Evolutionary conservation across 2,797 vertebrate genomes (phyloP), one percentile per base, ranked within the genome.

Genomic region (Iguana delicatissima): DNA sequence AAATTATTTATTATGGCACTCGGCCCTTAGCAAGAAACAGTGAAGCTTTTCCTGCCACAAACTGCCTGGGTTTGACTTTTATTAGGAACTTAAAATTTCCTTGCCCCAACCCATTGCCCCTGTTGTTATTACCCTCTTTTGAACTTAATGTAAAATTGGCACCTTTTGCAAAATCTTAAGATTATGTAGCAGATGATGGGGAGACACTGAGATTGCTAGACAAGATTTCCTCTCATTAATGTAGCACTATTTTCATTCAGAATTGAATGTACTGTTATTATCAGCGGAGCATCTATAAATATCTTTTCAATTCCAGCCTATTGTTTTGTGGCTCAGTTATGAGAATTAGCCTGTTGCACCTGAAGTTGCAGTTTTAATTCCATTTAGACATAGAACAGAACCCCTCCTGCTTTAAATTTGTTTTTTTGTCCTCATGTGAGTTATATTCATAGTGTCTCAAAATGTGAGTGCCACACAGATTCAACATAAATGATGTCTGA

Each of bases 1-100:
- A 97, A 97, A 97, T 98, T 99, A 98, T 98, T 99, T 99, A 99
- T 98, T 99, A 99, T 98, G 98, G 96, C 97, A 95, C 90, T 89
- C 62, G 96, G 97, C 97, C 97, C 97, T 97, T 97, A 97, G 97
- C 97, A 97, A 97, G 97, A 97, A 97, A 96, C 97, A 96, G 97
- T 96, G 95, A 97, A 96, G 97, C 96, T 96, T 95, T 97, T 90
- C 96, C 97, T 98, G 87, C 97, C 97, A 97, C 97, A 98, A 97
- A 98, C 97, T 97, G 97, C 96, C 96, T 97, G 97, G 97, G 97
- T 98, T 98, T 97, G 97, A 97, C 96, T 98, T 98, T 98, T 98
- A 98, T 98, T 97, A 97, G 97, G 94, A 93, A 98, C 97, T 98
- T 98, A 98, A 98, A 97, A 97, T 97, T 97, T 22, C 96, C 97